Evolutionary conservation across 1,140 invertebrate genomes (phyloP).

Genomic region (Hyphantria cunea): DNA sequence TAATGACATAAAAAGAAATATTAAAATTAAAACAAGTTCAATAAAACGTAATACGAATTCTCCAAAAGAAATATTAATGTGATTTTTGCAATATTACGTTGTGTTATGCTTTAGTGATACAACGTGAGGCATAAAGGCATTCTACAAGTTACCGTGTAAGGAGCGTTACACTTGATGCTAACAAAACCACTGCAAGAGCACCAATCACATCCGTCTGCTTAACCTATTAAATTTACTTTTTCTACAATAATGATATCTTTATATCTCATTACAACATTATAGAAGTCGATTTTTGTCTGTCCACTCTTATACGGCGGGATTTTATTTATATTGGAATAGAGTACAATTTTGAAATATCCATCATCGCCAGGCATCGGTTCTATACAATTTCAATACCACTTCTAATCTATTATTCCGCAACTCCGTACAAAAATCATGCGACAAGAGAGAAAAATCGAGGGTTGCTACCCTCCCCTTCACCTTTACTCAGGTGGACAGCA

Average conservation of each 20-base stretch:
- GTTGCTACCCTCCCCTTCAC: too few relatives aligned
- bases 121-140: constrained; percentile 45
- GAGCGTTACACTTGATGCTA: constrained; percentile 47
- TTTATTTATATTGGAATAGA: neutral
- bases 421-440: too few relatives aligned
- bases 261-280: neutral
- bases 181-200: constrained; percentile 22
- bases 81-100: constrained; percentile 42
- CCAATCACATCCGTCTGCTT: constrained; percentile 50
- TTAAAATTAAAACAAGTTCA: constrained; percentile 18
- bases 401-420: too few relatives aligned
- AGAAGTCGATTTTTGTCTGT: neutral
- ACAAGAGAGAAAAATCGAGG: too few relatives aligned
- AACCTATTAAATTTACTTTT: constrained; percentile 57
- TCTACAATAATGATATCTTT: constrained; percentile 14
- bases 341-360: constrained; percentile 12
- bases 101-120: constrained; percentile 31
- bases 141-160: constrained; percentile 61
- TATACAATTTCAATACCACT: too few relatives aligned
- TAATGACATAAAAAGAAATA: constrained; percentile 15
- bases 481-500: too few relatives aligned
- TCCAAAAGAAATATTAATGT: constrained; percentile 29
- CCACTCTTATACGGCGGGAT: neutral
- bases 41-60: constrained; percentile 30
- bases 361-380: too few relatives aligned